These are phyloP conservation scores for Proteles cristata DNA, from an alignment of 2,113 vertebrate genomes.

Conservation along the genomic window DNA sequence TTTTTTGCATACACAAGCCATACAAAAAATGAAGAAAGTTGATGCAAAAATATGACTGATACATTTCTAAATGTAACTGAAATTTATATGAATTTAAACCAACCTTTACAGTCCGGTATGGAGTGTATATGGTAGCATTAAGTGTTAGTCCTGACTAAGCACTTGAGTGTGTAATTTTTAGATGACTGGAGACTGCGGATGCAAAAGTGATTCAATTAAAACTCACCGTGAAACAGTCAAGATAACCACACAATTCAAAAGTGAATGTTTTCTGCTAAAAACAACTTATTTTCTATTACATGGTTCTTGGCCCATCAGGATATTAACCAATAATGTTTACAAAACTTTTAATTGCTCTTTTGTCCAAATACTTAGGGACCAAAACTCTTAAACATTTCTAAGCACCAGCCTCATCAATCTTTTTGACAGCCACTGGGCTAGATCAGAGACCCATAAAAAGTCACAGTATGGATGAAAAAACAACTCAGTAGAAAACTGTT, in stretches of 20 bases:
- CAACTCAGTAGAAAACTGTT: not conserved
- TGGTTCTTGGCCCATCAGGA: not conserved
- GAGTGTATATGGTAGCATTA: not conserved
- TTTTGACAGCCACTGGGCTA: not conserved
- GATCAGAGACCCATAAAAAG: constrained; percentile 37
- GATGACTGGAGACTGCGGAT: not conserved
- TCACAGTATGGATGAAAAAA: constrained; percentile 27
- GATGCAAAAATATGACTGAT: not conserved
- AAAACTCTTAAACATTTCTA: not conserved
- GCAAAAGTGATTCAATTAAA: not conserved
- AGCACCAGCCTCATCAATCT: constrained; percentile 54
- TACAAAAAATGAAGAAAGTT: not conserved
- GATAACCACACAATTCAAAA: not conserved
- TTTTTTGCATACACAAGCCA: not conserved
- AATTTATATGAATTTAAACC: not conserved
- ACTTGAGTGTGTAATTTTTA: not conserved
- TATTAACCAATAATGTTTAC: constrained; percentile 7
- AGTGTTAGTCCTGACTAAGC: not conserved
- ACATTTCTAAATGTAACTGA: not conserved
- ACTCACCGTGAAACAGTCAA: not conserved
- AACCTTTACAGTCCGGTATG: not conserved
- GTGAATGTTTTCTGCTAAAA: not conserved
- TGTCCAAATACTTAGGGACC: not conserved
- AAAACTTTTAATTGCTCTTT: not conserved
- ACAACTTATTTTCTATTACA: not conserved